A percentile compares a stretch with the other conserved stretches of the same genome.
Evolutionary conservation across 2,113 vertebrate genomes (phyloP).

Genomic region (Sialia sialis): DNA sequence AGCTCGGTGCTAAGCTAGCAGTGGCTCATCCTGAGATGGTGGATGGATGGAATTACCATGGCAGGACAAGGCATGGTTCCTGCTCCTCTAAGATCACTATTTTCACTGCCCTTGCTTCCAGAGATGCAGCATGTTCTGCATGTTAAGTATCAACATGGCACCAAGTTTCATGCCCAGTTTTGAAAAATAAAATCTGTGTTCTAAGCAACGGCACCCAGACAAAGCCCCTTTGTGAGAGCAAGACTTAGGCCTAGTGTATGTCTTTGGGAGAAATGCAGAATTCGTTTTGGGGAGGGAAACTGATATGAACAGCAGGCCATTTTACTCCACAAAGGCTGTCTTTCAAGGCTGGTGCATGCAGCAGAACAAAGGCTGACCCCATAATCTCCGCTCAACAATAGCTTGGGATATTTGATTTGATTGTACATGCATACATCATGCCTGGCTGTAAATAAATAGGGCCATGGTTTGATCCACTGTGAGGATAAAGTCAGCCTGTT

Average conservation of each 20-base stretch:
- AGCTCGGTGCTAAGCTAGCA: neutral
- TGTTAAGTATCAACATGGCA: neutral
- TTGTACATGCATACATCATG: constrained; percentile 53
- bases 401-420: constrained; percentile 28
- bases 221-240: constrained; percentile 28
- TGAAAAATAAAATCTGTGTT: constrained; percentile 62
- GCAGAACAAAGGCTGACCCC: constrained; percentile 47
- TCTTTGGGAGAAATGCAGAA: constrained; percentile 15
- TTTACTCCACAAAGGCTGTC: constrained; percentile 27
- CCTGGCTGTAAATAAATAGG: neutral
- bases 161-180: neutral
- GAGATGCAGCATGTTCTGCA: constrained; percentile 15
- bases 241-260: constrained; percentile 37
- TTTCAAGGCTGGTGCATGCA: constrained; percentile 21
- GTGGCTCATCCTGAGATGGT: neutral
- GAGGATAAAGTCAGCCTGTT: neutral
- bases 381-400: neutral
- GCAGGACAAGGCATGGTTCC: neutral
- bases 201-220: neutral
- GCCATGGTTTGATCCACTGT: neutral
- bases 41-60: neutral
- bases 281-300: constrained; percentile 1
- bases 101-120: neutral
- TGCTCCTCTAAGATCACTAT: neutral
- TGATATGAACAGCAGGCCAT: constrained; percentile 40